Evolutionary conservation across 2,797 vertebrate species (phyloP).

Genomic region (Sebastes miniatus): DNA sequence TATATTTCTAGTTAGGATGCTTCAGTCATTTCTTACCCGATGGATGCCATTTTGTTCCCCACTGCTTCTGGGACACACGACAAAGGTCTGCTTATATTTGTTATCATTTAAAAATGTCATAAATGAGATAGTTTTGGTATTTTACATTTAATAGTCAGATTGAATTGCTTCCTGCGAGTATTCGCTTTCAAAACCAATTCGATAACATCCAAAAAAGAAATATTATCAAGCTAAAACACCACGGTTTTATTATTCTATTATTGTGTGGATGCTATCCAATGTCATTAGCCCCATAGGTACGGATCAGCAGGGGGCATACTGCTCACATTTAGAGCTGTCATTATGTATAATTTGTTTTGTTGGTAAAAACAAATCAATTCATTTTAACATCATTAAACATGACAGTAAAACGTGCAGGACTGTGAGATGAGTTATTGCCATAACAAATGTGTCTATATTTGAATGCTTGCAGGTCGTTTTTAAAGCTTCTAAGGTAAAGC

Average conservation of each 20-base stretch:
- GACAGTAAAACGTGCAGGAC: not conserved
- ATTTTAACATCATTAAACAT: not conserved
- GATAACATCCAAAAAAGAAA: not conserved
- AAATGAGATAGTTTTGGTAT: not conserved
- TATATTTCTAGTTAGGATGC: not conserved
- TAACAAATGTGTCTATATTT: constrained; percentile 11
- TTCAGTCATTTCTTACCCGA: not conserved
- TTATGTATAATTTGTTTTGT: constrained; percentile 13
- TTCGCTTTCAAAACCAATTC: not conserved
- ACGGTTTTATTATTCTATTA: constrained; percentile 5
- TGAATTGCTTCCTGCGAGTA: not conserved
- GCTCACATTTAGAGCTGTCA: constrained; percentile 9
- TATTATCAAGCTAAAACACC: not conserved
- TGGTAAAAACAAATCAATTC: not conserved
- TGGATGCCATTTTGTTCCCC: not conserved
- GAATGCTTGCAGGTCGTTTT: not conserved
- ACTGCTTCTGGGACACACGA: not conserved
- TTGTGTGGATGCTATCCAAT: constrained; percentile 16
- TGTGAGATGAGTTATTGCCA: not conserved
- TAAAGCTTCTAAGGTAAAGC: not conserved
- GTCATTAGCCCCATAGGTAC: not conserved
- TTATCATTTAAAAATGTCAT: not conserved
- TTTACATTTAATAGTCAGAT: not conserved
- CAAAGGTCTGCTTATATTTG: not conserved
- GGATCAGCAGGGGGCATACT: not conserved